Evolutionary conservation across 2,888 invertebrate genomes (phyloP).

Genomic region (Sphecodes monilicornis): DNA sequence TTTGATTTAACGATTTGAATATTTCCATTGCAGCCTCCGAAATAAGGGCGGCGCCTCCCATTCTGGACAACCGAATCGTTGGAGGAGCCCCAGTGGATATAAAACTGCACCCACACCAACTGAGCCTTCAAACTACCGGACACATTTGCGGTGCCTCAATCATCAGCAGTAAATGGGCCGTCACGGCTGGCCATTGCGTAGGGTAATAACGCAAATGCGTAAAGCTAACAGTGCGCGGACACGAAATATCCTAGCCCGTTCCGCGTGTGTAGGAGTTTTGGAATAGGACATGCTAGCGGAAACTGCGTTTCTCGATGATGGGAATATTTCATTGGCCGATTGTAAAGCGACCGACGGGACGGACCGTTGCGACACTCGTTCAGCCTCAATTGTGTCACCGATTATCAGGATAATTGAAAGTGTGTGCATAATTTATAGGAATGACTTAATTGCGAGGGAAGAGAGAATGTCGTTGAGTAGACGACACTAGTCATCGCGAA

Average conservation of each 20-base stretch:
- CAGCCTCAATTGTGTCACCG: neutral
- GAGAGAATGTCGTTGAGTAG: neutral
- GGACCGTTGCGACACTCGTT: neutral
- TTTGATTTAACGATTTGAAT: neutral
- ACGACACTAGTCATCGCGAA: slow-evolving; percentile 27
- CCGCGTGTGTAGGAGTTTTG: neutral
- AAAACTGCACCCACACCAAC: slow-evolving; percentile 80
- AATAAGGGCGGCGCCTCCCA: neutral
- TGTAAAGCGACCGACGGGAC: neutral
- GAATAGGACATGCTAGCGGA: neutral
- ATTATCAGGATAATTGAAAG: neutral
- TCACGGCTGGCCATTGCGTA: slow-evolving; percentile 81
- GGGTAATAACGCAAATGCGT: slow-evolving; percentile 57
- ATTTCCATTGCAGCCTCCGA: slow-evolving; percentile 45
- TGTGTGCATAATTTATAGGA: neutral
- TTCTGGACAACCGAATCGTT: slow-evolving; percentile 75
- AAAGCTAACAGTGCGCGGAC: slow-evolving; percentile 28
- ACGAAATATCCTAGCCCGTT: neutral
- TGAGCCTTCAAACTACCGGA: slow-evolving; percentile 68
- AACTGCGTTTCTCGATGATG: neutral
- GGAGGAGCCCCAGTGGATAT: slow-evolving; percentile 81
- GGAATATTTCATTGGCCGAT: neutral
- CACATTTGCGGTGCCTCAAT: slow-evolving; percentile 80
- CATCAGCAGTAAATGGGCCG: slow-evolving; percentile 76
- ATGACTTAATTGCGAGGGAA: neutral